phyloP scores from a whole-genome alignment of 2,888 invertebrate species.

The Lepidochrysops patricia region DNA sequence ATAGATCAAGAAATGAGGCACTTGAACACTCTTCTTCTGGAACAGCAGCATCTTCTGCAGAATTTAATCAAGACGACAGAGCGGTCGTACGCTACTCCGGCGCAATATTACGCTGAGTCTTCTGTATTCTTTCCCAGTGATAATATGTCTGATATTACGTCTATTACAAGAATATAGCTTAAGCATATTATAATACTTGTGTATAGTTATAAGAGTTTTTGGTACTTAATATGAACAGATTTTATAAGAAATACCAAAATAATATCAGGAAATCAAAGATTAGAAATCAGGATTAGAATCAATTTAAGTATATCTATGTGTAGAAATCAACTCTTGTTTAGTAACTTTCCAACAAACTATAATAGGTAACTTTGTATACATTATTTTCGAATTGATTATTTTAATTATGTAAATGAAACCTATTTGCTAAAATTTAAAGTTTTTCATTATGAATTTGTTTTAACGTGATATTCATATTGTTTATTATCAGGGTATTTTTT shows the following conservation, averaged over 20 bases:
- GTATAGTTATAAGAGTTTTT: neutral
- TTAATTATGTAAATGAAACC: too few species aligned
- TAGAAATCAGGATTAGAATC: too few species aligned
- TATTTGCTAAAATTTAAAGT: too few species aligned
- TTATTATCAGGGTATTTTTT: neutral
- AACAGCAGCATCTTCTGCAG: slow-evolving; percentile 56
- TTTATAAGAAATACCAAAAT: too few species aligned
- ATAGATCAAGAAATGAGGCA: slow-evolving; percentile 81
- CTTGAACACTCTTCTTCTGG: slow-evolving; percentile 69
- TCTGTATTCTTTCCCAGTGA: slow-evolving; percentile 45
- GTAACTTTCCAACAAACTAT: too few species aligned
- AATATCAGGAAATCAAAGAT: too few species aligned
- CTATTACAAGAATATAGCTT: slow-evolving; percentile 23
- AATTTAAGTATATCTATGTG: too few species aligned
- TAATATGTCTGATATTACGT: slow-evolving; percentile 33
- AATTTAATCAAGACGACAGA: slow-evolving; percentile 47
- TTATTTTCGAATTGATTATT: too few species aligned
- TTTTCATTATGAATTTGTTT: neutral
- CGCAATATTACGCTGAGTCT: slow-evolving; percentile 45
- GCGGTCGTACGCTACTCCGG: slow-evolving; percentile 33
- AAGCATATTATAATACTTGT: too few species aligned
- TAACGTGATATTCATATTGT: neutral
- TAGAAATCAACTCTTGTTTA: too few species aligned
- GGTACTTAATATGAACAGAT: neutral
- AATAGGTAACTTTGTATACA: too few species aligned